Evolutionary conservation across 2,797 vertebrate genomes (phyloP).

Genomic region (Okamejei kenojei): DNA sequence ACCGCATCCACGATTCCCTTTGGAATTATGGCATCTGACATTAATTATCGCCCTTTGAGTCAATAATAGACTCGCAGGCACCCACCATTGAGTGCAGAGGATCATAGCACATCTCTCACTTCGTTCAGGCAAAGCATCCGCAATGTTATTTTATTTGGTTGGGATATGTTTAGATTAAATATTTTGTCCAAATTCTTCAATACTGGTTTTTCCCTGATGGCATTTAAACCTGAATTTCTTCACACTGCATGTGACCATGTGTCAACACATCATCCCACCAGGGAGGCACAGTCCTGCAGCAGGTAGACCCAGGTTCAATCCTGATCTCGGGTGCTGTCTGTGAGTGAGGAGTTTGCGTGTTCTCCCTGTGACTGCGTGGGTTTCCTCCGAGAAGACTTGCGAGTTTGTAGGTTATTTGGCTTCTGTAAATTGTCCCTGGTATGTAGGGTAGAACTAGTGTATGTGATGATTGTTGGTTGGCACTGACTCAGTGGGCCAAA

Average conservation of each 20-base stretch:
- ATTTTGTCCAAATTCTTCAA: not conserved
- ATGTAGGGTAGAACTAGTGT: too few relatives aligned
- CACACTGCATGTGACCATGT: not conserved
- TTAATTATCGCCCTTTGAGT: not conserved
- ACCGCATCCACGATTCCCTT: not conserved
- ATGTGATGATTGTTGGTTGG: too few relatives aligned
- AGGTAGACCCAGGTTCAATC: too few relatives aligned
- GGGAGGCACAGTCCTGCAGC: too few relatives aligned
- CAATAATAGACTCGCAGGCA: not conserved
- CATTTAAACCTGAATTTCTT: not conserved
- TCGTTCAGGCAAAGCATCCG: not conserved
- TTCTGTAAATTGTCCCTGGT: too few relatives aligned
- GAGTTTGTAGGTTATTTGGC: too few relatives aligned
- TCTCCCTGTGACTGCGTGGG: too few relatives aligned
- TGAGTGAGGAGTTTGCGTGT: too few relatives aligned
- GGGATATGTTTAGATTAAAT: not conserved
- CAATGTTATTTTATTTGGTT: slow-evolving; percentile 17
- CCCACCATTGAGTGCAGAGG: not conserved
- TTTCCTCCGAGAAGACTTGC: too few relatives aligned
- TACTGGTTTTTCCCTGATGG: not conserved
- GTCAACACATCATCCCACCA: not conserved
- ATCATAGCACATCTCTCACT: not conserved
- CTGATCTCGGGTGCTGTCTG: too few relatives aligned
- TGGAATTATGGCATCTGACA: not conserved
- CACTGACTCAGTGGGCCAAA: too few relatives aligned